A percentile compares a stretch with the other conserved stretches of the same genome.
phyloP scores from a whole-genome alignment of 2,797 vertebrate genomes.

The Hylomyscus alleni region DNA sequence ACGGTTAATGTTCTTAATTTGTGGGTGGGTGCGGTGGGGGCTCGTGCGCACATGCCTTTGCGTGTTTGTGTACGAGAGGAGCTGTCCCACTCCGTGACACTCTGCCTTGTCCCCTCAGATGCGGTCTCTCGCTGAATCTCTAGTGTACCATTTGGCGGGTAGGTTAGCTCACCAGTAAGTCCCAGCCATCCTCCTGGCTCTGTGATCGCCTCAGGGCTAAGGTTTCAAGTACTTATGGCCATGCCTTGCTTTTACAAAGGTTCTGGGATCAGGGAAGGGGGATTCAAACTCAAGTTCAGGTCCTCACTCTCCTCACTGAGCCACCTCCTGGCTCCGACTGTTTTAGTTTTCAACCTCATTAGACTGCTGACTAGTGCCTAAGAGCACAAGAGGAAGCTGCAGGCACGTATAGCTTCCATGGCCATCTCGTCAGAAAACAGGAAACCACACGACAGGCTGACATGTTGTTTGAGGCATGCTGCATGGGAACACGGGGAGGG shows the following conservation, averaged over 20 bases:
- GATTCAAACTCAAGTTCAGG: not conserved
- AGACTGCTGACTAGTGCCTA: slow-evolving; percentile 41
- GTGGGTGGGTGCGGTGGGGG: not conserved
- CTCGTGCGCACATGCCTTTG: too few species aligned
- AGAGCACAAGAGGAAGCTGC: not conserved
- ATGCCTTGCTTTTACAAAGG: not conserved
- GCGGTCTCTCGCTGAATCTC: not conserved
- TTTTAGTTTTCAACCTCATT: slow-evolving; percentile 33
- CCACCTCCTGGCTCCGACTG: not conserved
- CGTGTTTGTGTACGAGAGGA: not conserved
- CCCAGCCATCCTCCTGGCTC: not conserved
- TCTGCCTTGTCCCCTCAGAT: not conserved
- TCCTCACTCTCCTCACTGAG: not conserved
- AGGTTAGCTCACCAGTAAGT: not conserved
- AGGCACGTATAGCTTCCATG: not conserved
- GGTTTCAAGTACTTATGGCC: not conserved
- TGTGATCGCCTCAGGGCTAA: not conserved
- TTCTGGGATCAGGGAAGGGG: not conserved
- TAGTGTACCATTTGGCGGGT: not conserved
- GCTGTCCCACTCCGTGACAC: not conserved
- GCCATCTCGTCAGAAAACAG: slow-evolving; percentile 24
- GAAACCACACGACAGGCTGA: slow-evolving; percentile 57
- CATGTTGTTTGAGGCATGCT: slow-evolving; percentile 59
- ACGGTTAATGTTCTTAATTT: not conserved
- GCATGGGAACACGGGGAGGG: not conserved